Base-by-base conservation (phyloP, 2,888 invertebrate genomes). In the Dryococelus australis region DNA sequence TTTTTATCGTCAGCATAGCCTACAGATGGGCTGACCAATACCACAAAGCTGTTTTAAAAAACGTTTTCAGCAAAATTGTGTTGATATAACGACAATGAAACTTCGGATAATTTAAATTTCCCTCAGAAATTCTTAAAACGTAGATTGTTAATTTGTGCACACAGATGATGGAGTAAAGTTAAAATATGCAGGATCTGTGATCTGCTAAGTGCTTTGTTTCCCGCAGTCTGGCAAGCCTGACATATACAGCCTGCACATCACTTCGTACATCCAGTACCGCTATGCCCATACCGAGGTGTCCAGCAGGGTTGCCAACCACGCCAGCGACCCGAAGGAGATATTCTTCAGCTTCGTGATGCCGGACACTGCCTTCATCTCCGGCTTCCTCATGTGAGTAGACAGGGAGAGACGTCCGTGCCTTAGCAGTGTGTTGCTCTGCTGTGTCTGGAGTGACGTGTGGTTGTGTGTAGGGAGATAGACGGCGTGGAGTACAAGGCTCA, bases 321-420 rank as follows among this genome's bases (percentile, higher is more conserved):
- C 94, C 12, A 92, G 93, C 85, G 92, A 91, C 16, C 92, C 96
- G 0, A 94, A 95, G 89, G 95, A 96, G 91, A 94, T 95, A 8
- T 93, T 93, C 84, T 96, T 96, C 92, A 93, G 94, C 85, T 94
- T 96, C 16, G 93, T 96, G 26, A 91, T 96, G 85, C 96, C 96
- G 0, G 95, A 96, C 88, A 94, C 95, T 0, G 96, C 96, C 0
- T 96, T 95, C 91, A 95, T 96, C 90, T 95, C 95, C 81, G 95
- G 94, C 86, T 96, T 96, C 91, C 92, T 94, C 80, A 96, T 96
- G 96, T 95, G 91, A 92, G 93, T 90, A 6, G 0, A 16, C 24
- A 8, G 65, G 16, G n/a, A n/a, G n/a, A 8, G 8, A 3, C 12
- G 20, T 20, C 0, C 24, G 2, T 8, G 65, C 20, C 12, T 10